Evolutionary conservation across 2,888 invertebrate species (phyloP), one percentile per base, ranked within the genome.

Genomic region (Melanophora roralis): DNA sequence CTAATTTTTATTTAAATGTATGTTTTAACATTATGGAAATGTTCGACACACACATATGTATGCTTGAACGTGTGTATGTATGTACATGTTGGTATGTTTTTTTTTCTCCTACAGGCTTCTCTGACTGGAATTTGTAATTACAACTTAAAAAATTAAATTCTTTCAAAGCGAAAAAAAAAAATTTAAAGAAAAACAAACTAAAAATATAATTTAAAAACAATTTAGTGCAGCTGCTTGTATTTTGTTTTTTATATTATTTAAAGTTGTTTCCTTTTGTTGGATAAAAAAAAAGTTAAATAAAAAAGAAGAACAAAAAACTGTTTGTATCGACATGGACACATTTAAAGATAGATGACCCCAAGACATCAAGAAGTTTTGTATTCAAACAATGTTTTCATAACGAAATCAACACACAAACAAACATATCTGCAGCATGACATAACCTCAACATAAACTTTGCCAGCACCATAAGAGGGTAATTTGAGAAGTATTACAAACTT

Each of bases 361-460:
- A n/a, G n/a, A n/a, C n/a, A n/a, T 40, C 11, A 2, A 7, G 2
- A 60, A 67, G 19, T 67, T 67, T 67, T 59, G 67, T 74, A 74
- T 74, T 47, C 74, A 67, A 74, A 74, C 49, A 49, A 23, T 38
- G 40, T 59, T 74, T 74, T 38, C 60, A 72, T 72, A 72, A 72
- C 51, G 43, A 14, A 53, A 60, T 43, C 19, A 53, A 38, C 60
- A 51, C n/a, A n/a, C 21, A 59, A 27, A 11, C 23, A 23, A 38
- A 34, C 55, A 60, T 14, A 60, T 51, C 27, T 45, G 59, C 47
- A 60, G n/a, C 27, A n/a, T 23, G n/a, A n/a, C n/a, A n/a, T n/a
- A n/a, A n/a, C n/a, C n/a, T n/a, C n/a, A n/a, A n/a, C n/a, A n/a
- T n/a, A n/a, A n/a, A n/a, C n/a, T n/a, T n/a, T n/a, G n/a, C n/a